Evolutionary conservation across 2,888 invertebrate species (phyloP).

Genomic region (Trissoscelio sp.): DNA sequence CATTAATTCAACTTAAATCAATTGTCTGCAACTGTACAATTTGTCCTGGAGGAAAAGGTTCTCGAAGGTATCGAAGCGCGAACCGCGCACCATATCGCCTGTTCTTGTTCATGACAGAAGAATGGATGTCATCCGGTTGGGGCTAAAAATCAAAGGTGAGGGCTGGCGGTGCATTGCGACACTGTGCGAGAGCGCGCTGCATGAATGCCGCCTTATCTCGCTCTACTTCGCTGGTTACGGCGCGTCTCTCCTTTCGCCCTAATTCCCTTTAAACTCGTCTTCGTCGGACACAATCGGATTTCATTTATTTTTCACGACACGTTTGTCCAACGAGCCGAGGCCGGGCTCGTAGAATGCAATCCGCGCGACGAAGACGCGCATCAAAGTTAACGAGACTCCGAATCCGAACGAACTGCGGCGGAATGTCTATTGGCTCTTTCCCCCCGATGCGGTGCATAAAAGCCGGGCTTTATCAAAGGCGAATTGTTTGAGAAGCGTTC

Average conservation of each 20-base stretch:
- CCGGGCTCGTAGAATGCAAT: constrained; percentile 46
- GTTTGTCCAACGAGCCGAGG: constrained; percentile 68
- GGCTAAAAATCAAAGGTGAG: constrained; percentile 45
- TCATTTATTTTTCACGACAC: constrained; percentile 76
- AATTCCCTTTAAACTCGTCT: constrained; percentile 67
- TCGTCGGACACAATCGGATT: constrained; percentile 72
- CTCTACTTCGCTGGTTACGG: constrained; percentile 38
- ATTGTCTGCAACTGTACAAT: no score
- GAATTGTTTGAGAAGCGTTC: constrained; percentile 25
- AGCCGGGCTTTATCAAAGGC: constrained; percentile 43
- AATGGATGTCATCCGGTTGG: constrained; percentile 27
- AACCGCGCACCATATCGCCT: constrained; percentile 5
- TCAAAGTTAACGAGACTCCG: constrained; percentile 57
- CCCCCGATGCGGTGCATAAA: constrained; percentile 42
- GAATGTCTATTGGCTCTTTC: constrained; percentile 51
- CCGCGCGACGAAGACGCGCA: constrained; percentile 43
- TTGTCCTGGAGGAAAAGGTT: no score
- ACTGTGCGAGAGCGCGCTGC: constrained; percentile 11
- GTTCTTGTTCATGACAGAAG: constrained; percentile 32
- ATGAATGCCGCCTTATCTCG: constrained; percentile 63
- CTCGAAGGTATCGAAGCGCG: constrained; percentile 18
- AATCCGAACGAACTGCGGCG: constrained; percentile 33
- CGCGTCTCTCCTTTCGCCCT: constrained; percentile 58
- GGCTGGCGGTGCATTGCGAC: neutral
- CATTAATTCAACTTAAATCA: no score